Evolutionary conservation across 2,888 invertebrate genomes (phyloP), one percentile per base, ranked within the genome.

Genomic region (Oscheius sp.): DNA sequence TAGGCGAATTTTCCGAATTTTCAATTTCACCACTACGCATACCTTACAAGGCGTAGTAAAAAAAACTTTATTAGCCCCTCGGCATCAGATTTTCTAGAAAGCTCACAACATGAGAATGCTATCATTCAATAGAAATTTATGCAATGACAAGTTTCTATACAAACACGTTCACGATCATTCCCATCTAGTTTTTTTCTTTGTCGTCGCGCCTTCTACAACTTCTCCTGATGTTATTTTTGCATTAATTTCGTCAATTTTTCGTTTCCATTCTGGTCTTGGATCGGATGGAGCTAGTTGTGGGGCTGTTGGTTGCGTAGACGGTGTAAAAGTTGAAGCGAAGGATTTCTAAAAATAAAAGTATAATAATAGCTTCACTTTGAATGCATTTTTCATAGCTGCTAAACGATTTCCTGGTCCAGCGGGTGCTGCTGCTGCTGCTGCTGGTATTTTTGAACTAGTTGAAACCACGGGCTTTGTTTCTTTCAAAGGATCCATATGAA

Each of bases 241-340:
- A 44, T 75, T 77, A 50, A 77, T 30, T 50, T 79, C 79, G 51
- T 80, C 80, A 14, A 79, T 47, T 50, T 75, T 78, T 65, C 67
- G 74, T 59, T 79, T 80, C 79, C 79, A 80, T 62, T 80, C 80
- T n/a, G 80, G 80, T 20, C 80, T 69, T 12, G 80, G 80, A 70
- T 80, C 80, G 1, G 76, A 76, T 2, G 76, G 74, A 22, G 61
- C 57, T 17, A 45, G 14, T 24, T 67, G 71, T 36, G 71, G 63
- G 45, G 49, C 65, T 1, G 73, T 72, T 0, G 71, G 45, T 51
- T 68, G 33, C 9, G 57, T 44, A 24, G 75, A 69, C 2, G 54
- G 57, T 64, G 73, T 72, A 45, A 75, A 75, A 9, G 71, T 72
- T n/a, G 73, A 67, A 47, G 71, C 70, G 50, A 73, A 75, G 0